Conservation (phyloP, 2,113 vertebrate genomes). For the Zosterops hypoxanthus region DNA sequence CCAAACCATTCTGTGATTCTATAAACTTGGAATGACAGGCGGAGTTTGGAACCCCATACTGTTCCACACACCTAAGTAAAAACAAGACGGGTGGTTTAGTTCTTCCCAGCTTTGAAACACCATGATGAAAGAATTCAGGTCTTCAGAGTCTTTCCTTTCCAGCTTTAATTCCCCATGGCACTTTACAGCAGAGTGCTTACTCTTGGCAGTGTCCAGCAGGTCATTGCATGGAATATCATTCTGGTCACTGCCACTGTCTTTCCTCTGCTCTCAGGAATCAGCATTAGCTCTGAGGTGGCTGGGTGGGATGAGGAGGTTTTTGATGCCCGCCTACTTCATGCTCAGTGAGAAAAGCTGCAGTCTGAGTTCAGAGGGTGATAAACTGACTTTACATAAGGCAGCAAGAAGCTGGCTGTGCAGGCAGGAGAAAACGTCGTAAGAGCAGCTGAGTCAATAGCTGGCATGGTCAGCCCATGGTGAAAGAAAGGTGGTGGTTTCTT, state of each 20-base stretch:
- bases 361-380: neutral
- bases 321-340: fast-evolving
- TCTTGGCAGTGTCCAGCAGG: neutral
- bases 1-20: neutral
- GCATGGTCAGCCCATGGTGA: fast-evolving
- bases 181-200: neutral
- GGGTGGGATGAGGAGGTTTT: neutral
- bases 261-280: neutral
- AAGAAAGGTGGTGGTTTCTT: neutral
- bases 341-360: neutral
- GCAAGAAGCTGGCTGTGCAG: neutral
- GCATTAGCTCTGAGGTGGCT: neutral
- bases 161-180: neutral
- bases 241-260: neutral
- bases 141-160: neutral
- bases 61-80: neutral
- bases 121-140: neutral
- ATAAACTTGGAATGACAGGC: neutral
- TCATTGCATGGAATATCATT: fast-evolving
- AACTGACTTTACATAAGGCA: neutral
- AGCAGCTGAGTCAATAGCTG: neutral
- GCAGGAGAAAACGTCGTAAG: neutral
- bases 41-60: fast-evolving
- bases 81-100: neutral
- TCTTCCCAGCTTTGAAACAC: neutral